Percentiles rank a stretch among this genome's conserved stretches.
phyloP scores from a whole-genome alignment of 2,888 invertebrate species.

The Pristionchus maxplancki region DNA sequence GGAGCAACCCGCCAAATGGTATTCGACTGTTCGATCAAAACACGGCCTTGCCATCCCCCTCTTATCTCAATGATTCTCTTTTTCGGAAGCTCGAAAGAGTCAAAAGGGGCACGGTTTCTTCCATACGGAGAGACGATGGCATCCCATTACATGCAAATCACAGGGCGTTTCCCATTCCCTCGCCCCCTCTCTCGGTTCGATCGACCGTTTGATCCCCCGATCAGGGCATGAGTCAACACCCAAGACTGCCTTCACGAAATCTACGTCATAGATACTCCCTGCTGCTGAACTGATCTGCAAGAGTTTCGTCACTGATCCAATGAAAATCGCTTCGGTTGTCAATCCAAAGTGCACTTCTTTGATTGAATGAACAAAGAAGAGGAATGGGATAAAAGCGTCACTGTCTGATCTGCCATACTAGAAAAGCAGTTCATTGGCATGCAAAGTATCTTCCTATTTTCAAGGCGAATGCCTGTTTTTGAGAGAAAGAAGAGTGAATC shows the following conservation, averaged over 20 bases:
- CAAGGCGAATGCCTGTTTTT: conserved; percentile 24
- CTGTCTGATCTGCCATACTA: not conserved
- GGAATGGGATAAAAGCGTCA: not conserved
- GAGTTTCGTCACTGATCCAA: too few relatives aligned
- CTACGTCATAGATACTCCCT: not conserved
- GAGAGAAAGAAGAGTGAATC: not conserved
- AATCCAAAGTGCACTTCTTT: not conserved
- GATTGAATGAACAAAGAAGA: not conserved
- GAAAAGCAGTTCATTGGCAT: conserved; percentile 27
- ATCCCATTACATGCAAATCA: conserved; percentile 43
- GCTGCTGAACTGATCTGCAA: not conserved
- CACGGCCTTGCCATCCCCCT: conserved; percentile 26
- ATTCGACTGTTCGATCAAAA: conserved; percentile 14
- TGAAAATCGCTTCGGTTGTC: not conserved
- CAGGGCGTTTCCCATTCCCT: conserved; percentile 21
- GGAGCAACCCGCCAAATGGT: not conserved
- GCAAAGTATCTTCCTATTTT: conserved; percentile 43
- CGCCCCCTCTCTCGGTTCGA: not conserved
- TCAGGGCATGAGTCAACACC: not conserved
- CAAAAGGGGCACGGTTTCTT: conserved; percentile 35
- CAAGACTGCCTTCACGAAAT: not conserved
- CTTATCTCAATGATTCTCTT: not conserved
- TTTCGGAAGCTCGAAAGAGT: conserved; percentile 40
- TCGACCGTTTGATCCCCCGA: not conserved
- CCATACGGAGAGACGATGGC: conserved; percentile 32